These are phyloP conservation scores for Campopleginae sp. DNA, from an alignment of 2,888 invertebrate species.

Conservation along the genomic window DNA sequence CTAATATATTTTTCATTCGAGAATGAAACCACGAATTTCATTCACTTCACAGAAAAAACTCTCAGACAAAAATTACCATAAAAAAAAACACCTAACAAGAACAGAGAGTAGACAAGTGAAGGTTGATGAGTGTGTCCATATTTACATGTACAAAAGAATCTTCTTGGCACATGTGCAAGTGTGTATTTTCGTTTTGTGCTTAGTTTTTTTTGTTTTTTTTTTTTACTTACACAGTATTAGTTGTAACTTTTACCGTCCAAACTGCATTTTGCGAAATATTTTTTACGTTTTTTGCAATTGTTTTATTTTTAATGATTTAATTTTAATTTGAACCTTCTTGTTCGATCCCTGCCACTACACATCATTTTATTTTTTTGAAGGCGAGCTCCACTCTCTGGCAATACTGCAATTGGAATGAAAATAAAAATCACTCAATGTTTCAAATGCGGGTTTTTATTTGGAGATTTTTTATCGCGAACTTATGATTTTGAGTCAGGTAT, in stretches of 20 bases:
- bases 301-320: constrained; percentile 59
- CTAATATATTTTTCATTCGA: constrained; percentile 50
- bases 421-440: neutral
- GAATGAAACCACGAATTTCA: constrained; percentile 60
- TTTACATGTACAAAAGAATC: constrained; percentile 68
- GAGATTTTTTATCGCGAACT: neutral
- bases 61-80: neutral
- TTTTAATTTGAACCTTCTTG: constrained; percentile 61
- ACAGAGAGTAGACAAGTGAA: constrained; percentile 32
- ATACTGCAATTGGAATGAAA: neutral
- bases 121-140: constrained; percentile 49
- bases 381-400: neutral
- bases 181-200: constrained; percentile 66
- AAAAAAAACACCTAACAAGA: constrained; percentile 7
- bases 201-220: constrained; percentile 63
- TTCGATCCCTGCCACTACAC: constrained; percentile 23
- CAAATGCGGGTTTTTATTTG: neutral
- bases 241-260: constrained; percentile 82
- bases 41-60: constrained; percentile 15
- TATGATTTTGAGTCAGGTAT: neutral
- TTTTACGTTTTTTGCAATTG: constrained; percentile 72
- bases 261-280: constrained; percentile 78
- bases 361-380: constrained; percentile 15
- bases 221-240: constrained; percentile 77
- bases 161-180: constrained; percentile 64